A percentile compares a stretch with the other conserved stretches of the same genome.
phyloP scores from a whole-genome alignment of 2,797 vertebrate genomes.

The Falco peregrinus region DNA sequence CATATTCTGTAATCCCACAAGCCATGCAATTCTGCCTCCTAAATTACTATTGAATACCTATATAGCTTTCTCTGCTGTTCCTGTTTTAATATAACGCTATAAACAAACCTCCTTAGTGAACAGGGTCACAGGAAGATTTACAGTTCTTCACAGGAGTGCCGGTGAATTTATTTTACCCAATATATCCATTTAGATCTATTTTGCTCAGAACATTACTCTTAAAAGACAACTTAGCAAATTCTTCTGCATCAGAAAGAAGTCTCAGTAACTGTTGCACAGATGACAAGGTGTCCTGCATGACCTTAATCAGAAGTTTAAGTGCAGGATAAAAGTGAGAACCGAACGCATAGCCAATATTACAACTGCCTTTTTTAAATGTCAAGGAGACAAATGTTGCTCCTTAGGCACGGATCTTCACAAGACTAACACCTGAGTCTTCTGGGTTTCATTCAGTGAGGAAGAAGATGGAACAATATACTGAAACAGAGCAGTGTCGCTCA shows the following conservation, averaged over 20 bases:
- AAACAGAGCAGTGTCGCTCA: conserved; percentile 5
- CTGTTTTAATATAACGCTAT: conserved; percentile 32
- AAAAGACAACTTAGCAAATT: neutral
- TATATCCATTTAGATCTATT: conserved; percentile 23
- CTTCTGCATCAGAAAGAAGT: conserved; percentile 22
- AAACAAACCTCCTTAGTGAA: conserved; percentile 34
- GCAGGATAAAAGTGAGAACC: neutral
- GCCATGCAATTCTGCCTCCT: neutral
- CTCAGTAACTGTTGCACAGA: neutral
- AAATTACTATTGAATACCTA: conserved; percentile 38
- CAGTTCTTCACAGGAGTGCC: neutral
- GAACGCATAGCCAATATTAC: neutral
- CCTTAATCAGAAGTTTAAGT: conserved; percentile 36
- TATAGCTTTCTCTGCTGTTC: conserved; percentile 4
- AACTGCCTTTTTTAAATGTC: conserved; percentile 19
- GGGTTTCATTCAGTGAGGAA: neutral
- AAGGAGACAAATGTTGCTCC: conserved; percentile 46
- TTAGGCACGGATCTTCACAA: neutral
- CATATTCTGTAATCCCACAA: conserved; percentile 55
- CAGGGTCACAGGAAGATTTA: conserved; percentile 42
- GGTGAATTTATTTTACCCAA: conserved; percentile 52
- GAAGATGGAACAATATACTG: neutral
- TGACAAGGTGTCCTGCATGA: neutral
- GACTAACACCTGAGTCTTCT: neutral
- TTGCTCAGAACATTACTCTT: conserved; percentile 18